Conservation (phyloP, 2,113 vertebrate genomes). For the Xyrauchen texanus region DNA sequence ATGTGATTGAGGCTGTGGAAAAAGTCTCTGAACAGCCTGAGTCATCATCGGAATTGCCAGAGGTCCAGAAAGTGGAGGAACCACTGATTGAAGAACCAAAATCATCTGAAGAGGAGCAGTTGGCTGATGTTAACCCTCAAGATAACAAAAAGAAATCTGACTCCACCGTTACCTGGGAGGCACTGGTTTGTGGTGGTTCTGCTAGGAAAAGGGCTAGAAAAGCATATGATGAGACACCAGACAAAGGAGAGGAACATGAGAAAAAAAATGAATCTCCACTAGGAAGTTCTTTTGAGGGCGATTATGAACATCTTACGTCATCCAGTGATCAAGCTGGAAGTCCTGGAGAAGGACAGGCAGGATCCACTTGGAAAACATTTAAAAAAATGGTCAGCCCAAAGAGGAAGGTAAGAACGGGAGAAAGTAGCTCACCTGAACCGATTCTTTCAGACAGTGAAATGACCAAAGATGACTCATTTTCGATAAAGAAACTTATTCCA, state of each 20-base stretch:
- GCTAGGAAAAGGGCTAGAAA: constrained; percentile 85
- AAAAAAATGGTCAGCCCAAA: constrained; percentile 89
- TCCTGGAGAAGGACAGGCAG: constrained; percentile 76
- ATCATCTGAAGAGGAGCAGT: constrained; percentile 71
- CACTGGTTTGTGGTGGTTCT: constrained; percentile 86
- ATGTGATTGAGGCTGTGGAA: constrained; percentile 72
- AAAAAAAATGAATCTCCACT: constrained; percentile 61
- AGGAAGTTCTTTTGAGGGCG: constrained; percentile 73
- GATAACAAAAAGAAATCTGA: constrained; percentile 86
- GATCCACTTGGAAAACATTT: constrained; percentile 90
- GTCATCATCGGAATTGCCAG: constrained; percentile 55
- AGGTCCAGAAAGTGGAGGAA: constrained; percentile 69
- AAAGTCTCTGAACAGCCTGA: constrained; percentile 59
- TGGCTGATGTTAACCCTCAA: constrained; percentile 74
- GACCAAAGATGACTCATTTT: constrained; percentile 83
- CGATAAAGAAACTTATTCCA: constrained; percentile 86
- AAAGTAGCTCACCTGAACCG: constrained; percentile 77
- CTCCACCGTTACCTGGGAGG: constrained; percentile 89
- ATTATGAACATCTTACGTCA: constrained; percentile 70
- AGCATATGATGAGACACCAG: constrained; percentile 77
- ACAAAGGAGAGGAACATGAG: constrained; percentile 55
- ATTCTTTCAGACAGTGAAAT: constrained; percentile 77
- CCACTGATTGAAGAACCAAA: constrained; percentile 72
- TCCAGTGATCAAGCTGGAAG: constrained; percentile 74
- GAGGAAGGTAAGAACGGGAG: constrained; percentile 81